A percentile compares a stretch with the other conserved stretches of the same genome.
Conservation (phyloP, 2,888 invertebrate genomes). For the Melieria picta region DNA sequence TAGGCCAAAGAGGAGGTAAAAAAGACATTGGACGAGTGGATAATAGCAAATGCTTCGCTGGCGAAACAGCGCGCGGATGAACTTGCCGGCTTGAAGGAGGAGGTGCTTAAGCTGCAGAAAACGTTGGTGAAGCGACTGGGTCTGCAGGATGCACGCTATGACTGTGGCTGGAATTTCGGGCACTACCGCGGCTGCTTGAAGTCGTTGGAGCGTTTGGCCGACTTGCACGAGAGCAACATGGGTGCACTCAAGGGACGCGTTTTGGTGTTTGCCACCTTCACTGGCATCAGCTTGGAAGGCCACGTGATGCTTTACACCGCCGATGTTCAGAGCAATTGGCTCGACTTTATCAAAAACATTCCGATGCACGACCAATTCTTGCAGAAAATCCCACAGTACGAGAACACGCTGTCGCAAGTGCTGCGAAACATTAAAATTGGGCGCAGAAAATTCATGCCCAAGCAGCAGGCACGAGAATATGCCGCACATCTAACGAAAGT, state of each 20-base stretch:
- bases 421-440: conserved; percentile 85
- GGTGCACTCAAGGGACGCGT: conserved; percentile 76
- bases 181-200: conserved; percentile 91
- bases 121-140: conserved; percentile 65
- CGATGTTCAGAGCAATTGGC: conserved; percentile 93
- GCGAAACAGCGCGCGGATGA: conserved; percentile 75
- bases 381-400: conserved; percentile 81
- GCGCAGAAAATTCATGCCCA: conserved; percentile 90
- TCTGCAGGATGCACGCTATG: conserved; percentile 75
- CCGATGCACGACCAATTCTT: conserved; percentile 79
- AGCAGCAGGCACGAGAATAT: conserved; percentile 87
- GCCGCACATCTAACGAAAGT: conserved; percentile 84
- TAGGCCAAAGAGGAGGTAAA: conserved; percentile 45
- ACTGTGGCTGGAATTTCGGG: conserved; percentile 88
- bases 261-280: conserved; percentile 87
- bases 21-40: conserved; percentile 69
- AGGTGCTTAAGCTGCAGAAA: conserved; percentile 71
- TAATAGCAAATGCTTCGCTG: conserved; percentile 74
- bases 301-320: conserved; percentile 90
- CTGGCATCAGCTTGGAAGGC: conserved; percentile 91
- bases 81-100: conserved; percentile 76
- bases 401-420: conserved; percentile 84
- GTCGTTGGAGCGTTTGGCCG: conserved; percentile 79
- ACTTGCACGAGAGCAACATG: conserved; percentile 80
- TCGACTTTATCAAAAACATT: conserved; percentile 87